Base-by-base conservation (phyloP, 2,113 vertebrate species). In the Siniperca chuatsi region DNA sequence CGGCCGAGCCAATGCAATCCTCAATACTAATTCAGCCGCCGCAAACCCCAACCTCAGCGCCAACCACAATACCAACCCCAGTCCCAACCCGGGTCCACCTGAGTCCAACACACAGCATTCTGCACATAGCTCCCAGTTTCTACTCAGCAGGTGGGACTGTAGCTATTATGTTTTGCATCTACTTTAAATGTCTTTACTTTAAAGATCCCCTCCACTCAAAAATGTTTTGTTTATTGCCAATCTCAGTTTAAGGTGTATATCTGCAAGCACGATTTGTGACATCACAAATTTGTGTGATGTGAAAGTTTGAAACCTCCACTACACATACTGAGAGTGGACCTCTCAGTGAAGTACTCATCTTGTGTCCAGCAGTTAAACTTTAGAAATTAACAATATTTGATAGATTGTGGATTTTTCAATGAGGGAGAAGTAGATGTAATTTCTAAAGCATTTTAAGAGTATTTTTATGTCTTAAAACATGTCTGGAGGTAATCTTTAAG, bases 41-140 rank as follows among this genome's bases (percentile, higher is more conserved):
- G 87, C 96, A 87, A 98, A 97, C 95, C 95, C 97, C 35, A 91
- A 96, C 96, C 42, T 93, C 80, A 84, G 96, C 94, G 95, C 96
- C 81, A 98, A 99, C 82, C 98, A 96, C 95, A 98, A 96, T 92
- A 96, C 96, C 85, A 97, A 98, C 85, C 88, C 96, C 88, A 90
- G 87, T 29, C 93, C 95, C 85, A 94, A 93, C 84, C 92, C 86
- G 15, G 94, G 92, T 29, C 91, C 84, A 1, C 60, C 88, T 0
- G 94, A 95, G 84, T 75, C 91, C 77, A 90, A 74, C 87, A 68
- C 89, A 16, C 93, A 92, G 85, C 92, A 93, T 52, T 71, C 80
- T 58, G 84, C 92, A 78, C 97, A 99, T 89, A 99, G 96, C 93
- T 98, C 98, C 90, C 98, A 99, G 94, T 99, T 99, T 90, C 97